Base-by-base conservation (phyloP, 2,797 vertebrate species). In the Pseudocheirus occidentalis region DNA sequence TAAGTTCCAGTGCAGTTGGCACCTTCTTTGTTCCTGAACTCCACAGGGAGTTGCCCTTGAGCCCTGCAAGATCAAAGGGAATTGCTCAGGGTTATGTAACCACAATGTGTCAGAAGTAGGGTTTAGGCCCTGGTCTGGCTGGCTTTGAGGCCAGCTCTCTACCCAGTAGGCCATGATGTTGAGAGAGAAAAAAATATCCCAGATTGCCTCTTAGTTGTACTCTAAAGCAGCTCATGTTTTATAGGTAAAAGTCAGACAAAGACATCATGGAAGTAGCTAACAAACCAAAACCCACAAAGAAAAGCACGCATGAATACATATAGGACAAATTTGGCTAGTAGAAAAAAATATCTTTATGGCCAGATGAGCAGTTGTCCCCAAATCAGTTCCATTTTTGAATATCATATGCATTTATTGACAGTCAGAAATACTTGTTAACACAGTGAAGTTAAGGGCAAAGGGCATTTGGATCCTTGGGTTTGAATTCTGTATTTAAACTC, bases 291-390 rank as follows among this genome's bases (percentile, higher is more conserved):
- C n/a, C 34, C 52, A 56, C 7, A 90, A 4, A 11, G 29, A 52
- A 57, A 52, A 34, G 1, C 40, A 96, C 92, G 89, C 73, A 96
- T 95, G 95, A 93, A 97, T 96, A 96, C 90, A 97, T 66, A 96
- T 96, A 95, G 91, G 96, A 90, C 92, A 97, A 98, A 97, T 95
- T 91, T 93, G 96, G 90, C 94, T 94, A 96, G 97, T 97, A 97
- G 93, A 97, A 96, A 96, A 93, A 92, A 97, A 96, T 87, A 90
- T 96, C 94, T 98, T 98, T 98, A 96, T 97, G 96, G 96, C 95
- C 96, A 96, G 97, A 97, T 97, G 97, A 97, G 87, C 97, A 98
- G 93, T 95, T 98, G 96, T 98, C 97, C 96, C 97, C 97, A 95
- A 93, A 96, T 96, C 54, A 87, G 54, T 81, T 73, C 40, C n/a